These are phyloP conservation scores for Charaxes varanes DNA, from an alignment of 1,140 invertebrate species.

Conservation along the genomic window DNA sequence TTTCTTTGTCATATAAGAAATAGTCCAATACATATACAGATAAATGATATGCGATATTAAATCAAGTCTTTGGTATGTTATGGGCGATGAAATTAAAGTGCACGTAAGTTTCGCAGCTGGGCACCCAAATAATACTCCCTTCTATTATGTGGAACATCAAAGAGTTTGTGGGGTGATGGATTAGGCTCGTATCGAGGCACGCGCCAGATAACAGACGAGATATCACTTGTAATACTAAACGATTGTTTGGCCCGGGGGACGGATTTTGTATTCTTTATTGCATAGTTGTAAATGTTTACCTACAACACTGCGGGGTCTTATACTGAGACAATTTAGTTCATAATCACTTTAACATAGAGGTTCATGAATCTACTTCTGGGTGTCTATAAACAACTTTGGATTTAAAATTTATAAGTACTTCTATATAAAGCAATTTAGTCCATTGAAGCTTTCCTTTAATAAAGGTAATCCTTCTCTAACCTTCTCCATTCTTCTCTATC, in stretches of 20 bases:
- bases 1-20: neutral
- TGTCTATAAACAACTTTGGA: neutral
- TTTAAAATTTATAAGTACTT: neutral
- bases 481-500: too few relatives aligned
- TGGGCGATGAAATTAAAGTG: constrained; percentile 13
- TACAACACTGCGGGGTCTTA: constrained; percentile 1
- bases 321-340: constrained; percentile 3
- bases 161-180: constrained; percentile 57
- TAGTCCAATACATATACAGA: neutral
- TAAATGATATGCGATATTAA: constrained; percentile 7
- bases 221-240: constrained; percentile 46
- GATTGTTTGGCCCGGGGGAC: constrained; percentile 37
- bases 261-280: constrained; percentile 31
- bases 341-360: too few relatives aligned
- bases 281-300: constrained; percentile 19
- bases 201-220: constrained; percentile 44
- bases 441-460: too few relatives aligned
- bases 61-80: neutral
- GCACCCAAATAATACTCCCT: constrained; percentile 24
- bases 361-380: neutral
- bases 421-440: too few relatives aligned
- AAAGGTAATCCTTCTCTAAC: too few relatives aligned
- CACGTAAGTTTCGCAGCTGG: constrained; percentile 19
- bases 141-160: constrained; percentile 45
- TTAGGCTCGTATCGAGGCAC: constrained; percentile 47